Evolutionary conservation across 2,888 invertebrate genomes (phyloP).

Genomic region (Amiota mariae): DNA sequence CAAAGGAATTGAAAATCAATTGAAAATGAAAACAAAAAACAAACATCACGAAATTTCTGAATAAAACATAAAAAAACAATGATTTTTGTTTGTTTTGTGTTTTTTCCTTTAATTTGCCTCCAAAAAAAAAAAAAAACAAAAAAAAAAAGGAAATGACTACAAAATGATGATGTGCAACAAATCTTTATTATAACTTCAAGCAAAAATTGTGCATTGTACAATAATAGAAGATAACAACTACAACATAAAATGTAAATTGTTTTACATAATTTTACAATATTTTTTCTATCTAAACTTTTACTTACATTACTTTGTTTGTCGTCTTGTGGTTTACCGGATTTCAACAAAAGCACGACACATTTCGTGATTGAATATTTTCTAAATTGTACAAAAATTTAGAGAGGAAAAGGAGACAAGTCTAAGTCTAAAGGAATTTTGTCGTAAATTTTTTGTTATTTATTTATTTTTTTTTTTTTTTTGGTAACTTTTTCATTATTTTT

Average conservation of each 20-base stretch:
- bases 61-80: not conserved
- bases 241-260: too few species aligned
- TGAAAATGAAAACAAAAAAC: not conserved
- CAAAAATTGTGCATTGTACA: too few species aligned
- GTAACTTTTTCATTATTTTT: too few species aligned
- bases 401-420: too few species aligned
- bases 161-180: not conserved
- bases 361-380: constrained; percentile 64
- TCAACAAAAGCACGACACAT: constrained; percentile 55
- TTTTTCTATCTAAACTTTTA: not conserved
- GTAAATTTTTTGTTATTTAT: too few species aligned
- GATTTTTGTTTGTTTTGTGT: not conserved
- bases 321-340: constrained; percentile 7
- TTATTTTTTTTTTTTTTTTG: too few species aligned
- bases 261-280: too few species aligned
- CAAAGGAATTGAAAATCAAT: too few species aligned
- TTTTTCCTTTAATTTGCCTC: not conserved
- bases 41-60: constrained; percentile 1
- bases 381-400: too few species aligned
- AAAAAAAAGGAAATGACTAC: constrained; percentile 1
- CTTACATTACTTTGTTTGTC: not conserved
- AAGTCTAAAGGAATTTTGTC: too few species aligned
- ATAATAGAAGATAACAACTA: too few species aligned
- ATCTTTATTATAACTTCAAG: too few species aligned
- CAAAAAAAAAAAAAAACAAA: not conserved